phyloP scores from a whole-genome alignment of 2,113 vertebrate species.

The Colossoma macropomum region DNA sequence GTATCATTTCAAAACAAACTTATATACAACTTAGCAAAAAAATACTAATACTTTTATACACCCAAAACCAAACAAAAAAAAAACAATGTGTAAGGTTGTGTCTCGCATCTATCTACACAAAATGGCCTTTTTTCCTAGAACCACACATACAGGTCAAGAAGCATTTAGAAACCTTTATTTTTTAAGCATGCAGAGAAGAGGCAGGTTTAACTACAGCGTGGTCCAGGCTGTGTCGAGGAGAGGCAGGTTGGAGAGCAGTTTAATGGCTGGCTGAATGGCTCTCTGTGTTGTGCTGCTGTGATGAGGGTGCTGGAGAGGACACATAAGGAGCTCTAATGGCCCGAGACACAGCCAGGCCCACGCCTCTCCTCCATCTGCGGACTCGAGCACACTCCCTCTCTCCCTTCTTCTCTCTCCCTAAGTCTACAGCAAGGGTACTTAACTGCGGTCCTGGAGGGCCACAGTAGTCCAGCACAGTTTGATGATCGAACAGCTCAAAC shows the following conservation, averaged over 20 bases:
- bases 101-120: too few relatives aligned
- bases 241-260: conserved; percentile 48
- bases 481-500: background rate
- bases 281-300: conserved; percentile 40
- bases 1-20: too few relatives aligned
- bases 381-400: background rate
- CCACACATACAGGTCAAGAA: background rate
- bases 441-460: background rate
- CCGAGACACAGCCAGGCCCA: conserved; percentile 44
- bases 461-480: background rate
- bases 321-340: conserved; percentile 56
- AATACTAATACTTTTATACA: too few relatives aligned
- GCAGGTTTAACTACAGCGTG: background rate
- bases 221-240: background rate
- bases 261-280: conserved; percentile 50
- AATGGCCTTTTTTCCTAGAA: too few relatives aligned
- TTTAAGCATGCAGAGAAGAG: background rate
- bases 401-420: background rate
- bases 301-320: conserved; percentile 45
- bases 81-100: too few relatives aligned
- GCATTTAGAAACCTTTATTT: background rate
- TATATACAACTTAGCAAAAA: too few relatives aligned
- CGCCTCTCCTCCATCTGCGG: conserved; percentile 9
- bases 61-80: too few relatives aligned
- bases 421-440: background rate